A percentile compares a stretch with the other conserved stretches of the same genome.
Evolutionary conservation across 2,888 invertebrate genomes (phyloP).

Genomic region (Drosophila atroscutellata): DNA sequence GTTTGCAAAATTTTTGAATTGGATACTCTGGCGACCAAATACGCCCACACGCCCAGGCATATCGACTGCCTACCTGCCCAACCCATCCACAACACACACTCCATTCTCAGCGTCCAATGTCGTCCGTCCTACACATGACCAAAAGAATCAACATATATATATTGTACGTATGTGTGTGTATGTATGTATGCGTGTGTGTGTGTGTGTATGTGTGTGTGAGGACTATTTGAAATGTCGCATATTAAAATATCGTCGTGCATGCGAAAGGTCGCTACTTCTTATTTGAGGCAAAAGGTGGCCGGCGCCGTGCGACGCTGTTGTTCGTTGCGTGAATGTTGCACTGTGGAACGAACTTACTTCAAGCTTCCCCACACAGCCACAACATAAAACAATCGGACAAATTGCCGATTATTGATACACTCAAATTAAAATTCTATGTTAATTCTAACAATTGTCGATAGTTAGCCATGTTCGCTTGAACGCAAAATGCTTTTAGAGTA

Average conservation of each 20-base stretch:
- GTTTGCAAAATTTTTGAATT: slow-evolving; percentile 77
- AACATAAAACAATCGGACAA: not conserved
- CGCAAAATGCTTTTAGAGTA: not conserved
- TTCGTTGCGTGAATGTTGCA: slow-evolving; percentile 20
- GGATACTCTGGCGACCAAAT: slow-evolving; percentile 75
- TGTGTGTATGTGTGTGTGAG: slow-evolving; percentile 37
- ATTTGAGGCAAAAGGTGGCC: slow-evolving; percentile 63
- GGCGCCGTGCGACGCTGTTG: slow-evolving; percentile 39
- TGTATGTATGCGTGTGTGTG: slow-evolving; percentile 23
- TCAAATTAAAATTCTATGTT: not conserved
- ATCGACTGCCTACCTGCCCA: slow-evolving; percentile 50
- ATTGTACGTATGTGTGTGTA: slow-evolving; percentile 35
- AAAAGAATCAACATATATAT: slow-evolving; percentile 61
- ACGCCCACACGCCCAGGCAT: slow-evolving; percentile 61
- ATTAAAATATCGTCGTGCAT: slow-evolving; percentile 80
- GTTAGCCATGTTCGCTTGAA: not conserved
- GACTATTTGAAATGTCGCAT: slow-evolving; percentile 80
- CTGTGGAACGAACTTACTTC: slow-evolving; percentile 18
- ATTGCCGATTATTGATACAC: not conserved
- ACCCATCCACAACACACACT: slow-evolving; percentile 7
- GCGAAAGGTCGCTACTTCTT: slow-evolving; percentile 73
- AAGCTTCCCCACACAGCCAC: not conserved
- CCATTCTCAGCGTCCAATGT: slow-evolving; percentile 26
- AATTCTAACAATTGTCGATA: not conserved
- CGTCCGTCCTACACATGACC: slow-evolving; percentile 64